A percentile compares a stretch with the other conserved stretches of the same genome.
These are phyloP conservation scores for Brachyptera putata DNA, from an alignment of 2,888 invertebrate genomes.

Conservation along the genomic window DNA sequence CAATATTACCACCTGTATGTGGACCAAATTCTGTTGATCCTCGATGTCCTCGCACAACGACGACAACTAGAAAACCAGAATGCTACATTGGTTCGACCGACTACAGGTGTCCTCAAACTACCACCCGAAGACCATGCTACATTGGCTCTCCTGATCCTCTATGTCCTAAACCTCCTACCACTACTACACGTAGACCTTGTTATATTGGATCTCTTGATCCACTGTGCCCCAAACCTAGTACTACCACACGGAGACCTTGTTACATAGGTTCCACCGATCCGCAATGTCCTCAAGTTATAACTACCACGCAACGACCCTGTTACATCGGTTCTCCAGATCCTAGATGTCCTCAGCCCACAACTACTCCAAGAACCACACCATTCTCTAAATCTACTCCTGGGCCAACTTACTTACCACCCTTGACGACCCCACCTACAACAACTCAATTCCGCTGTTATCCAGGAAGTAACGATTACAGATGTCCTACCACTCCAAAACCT, in stretches of 20 bases:
- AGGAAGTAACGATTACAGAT: constrained; percentile 36
- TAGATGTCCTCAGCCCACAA: constrained; percentile 38
- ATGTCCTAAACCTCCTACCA: background rate
- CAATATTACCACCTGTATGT: constrained; percentile 19
- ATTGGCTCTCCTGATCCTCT: constrained; percentile 40
- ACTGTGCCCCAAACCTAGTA: constrained; percentile 28
- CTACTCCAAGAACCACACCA: constrained; percentile 29
- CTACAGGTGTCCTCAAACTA: background rate
- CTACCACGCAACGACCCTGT: background rate
- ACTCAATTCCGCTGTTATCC: constrained; percentile 37
- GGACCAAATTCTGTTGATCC: constrained; percentile 16
- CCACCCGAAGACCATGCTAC: constrained; percentile 35
- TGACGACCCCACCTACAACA: constrained; percentile 20
- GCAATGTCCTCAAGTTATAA: too few relatives aligned
- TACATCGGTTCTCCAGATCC: constrained; percentile 34
- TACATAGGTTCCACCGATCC: too few relatives aligned
- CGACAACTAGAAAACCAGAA: constrained; percentile 39
- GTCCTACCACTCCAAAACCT: constrained; percentile 27
- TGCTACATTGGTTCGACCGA: constrained; percentile 39
- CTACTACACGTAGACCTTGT: background rate
- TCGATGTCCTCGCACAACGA: constrained; percentile 33
- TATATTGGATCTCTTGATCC: constrained; percentile 38
- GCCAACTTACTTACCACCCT: constrained; percentile 22
- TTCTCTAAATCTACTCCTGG: constrained; percentile 5
- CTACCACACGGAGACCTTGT: constrained; percentile 26